These are phyloP conservation scores for Danionella dracula DNA, from an alignment of 2,797 vertebrate genomes.

Conservation along the genomic window DNA sequence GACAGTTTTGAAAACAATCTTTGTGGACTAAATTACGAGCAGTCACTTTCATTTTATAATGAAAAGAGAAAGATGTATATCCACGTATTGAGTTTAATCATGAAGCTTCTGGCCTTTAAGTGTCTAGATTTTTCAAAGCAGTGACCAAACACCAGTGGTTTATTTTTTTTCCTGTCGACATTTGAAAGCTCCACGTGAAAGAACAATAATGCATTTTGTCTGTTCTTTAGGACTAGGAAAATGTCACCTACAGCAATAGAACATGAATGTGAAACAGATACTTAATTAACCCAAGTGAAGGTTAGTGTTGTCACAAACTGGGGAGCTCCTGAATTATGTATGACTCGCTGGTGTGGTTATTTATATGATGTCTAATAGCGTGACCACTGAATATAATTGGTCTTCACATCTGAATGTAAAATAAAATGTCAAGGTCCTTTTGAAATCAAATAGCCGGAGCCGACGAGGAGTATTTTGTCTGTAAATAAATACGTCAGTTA, in stretches of 20 bases:
- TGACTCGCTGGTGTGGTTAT: constrained; percentile 34
- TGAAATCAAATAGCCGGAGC: constrained; percentile 17
- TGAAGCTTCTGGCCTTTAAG: constrained; percentile 16
- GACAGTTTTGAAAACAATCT: no score
- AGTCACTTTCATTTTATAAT: neutral
- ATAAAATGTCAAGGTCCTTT: constrained; percentile 39
- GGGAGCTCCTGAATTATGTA: constrained; percentile 41
- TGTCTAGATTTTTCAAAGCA: neutral
- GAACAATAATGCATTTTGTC: neutral
- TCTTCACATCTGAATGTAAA: constrained; percentile 34
- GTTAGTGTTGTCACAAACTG: constrained; percentile 41
- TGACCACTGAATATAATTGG: constrained; percentile 43
- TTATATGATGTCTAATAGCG: constrained; percentile 24
- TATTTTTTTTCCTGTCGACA: neutral
- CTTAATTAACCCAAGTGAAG: constrained; percentile 43
- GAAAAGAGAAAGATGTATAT: neutral
- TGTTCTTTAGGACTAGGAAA: constrained; percentile 13
- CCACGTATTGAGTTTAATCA: constrained; percentile 10
- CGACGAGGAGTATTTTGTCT: neutral
- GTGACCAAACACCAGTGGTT: constrained; percentile 1
- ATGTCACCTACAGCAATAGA: constrained; percentile 27
- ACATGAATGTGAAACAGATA: constrained; percentile 37
- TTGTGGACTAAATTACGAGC: no score
- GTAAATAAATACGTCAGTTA: neutral
- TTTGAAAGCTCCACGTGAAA: constrained; percentile 14